These are phyloP conservation scores for Gallinago paraguaiae DNA, from an alignment of 2,113 vertebrate species.

Conservation along the genomic window DNA sequence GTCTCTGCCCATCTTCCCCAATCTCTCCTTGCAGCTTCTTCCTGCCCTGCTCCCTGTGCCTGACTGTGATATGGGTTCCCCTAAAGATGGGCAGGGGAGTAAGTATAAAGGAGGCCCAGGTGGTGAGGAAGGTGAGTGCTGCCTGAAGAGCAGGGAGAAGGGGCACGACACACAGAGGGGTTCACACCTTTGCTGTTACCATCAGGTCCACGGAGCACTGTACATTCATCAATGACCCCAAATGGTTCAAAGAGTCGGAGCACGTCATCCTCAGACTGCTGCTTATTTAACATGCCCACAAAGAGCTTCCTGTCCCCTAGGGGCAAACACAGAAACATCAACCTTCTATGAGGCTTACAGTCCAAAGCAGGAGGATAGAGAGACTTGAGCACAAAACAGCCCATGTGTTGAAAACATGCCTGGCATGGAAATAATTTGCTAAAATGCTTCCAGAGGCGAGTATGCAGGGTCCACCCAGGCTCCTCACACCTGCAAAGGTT, in stretches of 20 bases:
- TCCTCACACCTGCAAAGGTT: not conserved
- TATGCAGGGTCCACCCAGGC: not conserved
- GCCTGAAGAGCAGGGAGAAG: not conserved
- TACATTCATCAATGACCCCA: constrained; percentile 97
- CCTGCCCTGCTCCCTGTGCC: not conserved
- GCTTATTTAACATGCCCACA: constrained; percentile 99
- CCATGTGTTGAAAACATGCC: not conserved
- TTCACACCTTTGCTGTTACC: constrained; percentile 97
- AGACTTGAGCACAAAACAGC: not conserved
- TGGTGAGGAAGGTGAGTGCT: not conserved
- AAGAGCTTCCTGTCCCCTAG: constrained; percentile 91
- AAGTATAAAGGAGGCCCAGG: not conserved
- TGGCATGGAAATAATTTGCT: not conserved
- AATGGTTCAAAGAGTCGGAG: constrained; percentile 97
- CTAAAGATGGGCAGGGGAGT: not conserved
- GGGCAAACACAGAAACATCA: constrained; percentile 75
- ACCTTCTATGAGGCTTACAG: constrained; percentile 49
- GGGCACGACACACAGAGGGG: not conserved
- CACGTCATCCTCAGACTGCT: constrained; percentile 97
- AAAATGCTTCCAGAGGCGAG: not conserved
- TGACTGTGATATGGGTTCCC: not conserved
- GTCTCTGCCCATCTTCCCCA: not conserved
- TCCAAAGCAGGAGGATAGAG: not conserved
- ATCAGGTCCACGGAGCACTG: constrained; percentile 94
- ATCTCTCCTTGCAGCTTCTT: not conserved